Evolutionary conservation across 2,888 invertebrate genomes (phyloP), one percentile per base, ranked within the genome.

Genomic region (Lepeophtheirus nordmannii): DNA sequence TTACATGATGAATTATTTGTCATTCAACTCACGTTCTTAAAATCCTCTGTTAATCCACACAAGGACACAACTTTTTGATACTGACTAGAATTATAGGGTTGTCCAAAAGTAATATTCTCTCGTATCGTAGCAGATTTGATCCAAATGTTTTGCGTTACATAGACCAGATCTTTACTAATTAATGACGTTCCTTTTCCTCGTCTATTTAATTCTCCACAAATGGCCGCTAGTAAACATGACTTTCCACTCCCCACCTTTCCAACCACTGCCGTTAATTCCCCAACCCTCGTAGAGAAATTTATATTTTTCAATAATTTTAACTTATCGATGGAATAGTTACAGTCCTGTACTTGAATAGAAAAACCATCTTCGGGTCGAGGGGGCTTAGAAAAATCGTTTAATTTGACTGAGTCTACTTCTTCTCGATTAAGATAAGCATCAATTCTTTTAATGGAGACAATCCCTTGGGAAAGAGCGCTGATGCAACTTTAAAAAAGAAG

Each of bases 21-120:
- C 30, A 46, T 3, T 46, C n/a, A 46, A 46, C 53, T 46, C 17
- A 39, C 39, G 9, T 40, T 11, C 39, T 62, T 30, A 12, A 62
- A 62, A 41, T 62, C 62, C 40, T 41, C 10, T 2, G n/a, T 11
- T n/a, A 62, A 40, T 1, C 40, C 40, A 62, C 62, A 62, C 20
- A 20, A 20, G 20, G 20, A 20, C 10, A 62, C 41, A 9, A 62
- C 40, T 40, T 62, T 40, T 17, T 20, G n/a, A 39, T 62, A 38
- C 38, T 63, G 20, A n/a, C 14, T 20, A 17, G 20, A 37, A 37
- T 46, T 41, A 7, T 17, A 46, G 56, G 53, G 17, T n/a, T 17
- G 53, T n/a, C 63, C 63, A 22, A 63, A 63, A 46, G 30, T 20
- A 23, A 63, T 63, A 22, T 63, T 63, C 10, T 63, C 63, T 37